These are phyloP conservation scores for Hypselothyrea guttata DNA, from an alignment of 2,888 invertebrate genomes.

Conservation along the genomic window DNA sequence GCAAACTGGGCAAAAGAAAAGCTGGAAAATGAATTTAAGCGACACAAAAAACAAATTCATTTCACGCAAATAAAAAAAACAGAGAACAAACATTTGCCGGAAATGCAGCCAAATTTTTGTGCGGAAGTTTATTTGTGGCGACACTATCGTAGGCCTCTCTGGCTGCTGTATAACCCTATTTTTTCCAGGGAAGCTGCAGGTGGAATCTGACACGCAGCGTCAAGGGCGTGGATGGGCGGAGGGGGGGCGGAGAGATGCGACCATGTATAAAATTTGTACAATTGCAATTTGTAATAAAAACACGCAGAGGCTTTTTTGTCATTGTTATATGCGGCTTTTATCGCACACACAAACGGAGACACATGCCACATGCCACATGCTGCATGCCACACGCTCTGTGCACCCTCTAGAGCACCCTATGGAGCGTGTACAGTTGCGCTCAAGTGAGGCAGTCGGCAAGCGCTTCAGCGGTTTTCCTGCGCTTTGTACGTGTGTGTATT, in stretches of 20 bases:
- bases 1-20: slow-evolving; percentile 41
- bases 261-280: slow-evolving; percentile 77
- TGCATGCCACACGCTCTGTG: slow-evolving; percentile 26
- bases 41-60: slow-evolving; percentile 63
- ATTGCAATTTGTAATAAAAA: slow-evolving; percentile 77
- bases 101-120: slow-evolving; percentile 71
- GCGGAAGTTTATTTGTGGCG: slow-evolving; percentile 74
- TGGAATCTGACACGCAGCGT: slow-evolving; percentile 69
- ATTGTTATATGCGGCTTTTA: slow-evolving; percentile 68
- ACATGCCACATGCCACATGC: slow-evolving; percentile 12
- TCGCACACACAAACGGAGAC: slow-evolving; percentile 33
- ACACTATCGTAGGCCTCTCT: slow-evolving; percentile 59
- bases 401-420: background rate
- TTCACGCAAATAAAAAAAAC: slow-evolving; percentile 54
- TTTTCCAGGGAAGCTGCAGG: slow-evolving; percentile 31
- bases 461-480: too few species aligned
- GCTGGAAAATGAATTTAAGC: background rate
- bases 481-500: background rate
- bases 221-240: slow-evolving; percentile 9
- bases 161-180: slow-evolving; percentile 23
- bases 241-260: slow-evolving; percentile 49
- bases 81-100: slow-evolving; percentile 24
- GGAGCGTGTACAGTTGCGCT: slow-evolving; percentile 18
- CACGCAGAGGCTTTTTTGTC: slow-evolving; percentile 67
- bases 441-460: too few species aligned